Evolutionary conservation across 1,140 invertebrate genomes (phyloP).

Genomic region (Drosophila setifemur): DNA sequence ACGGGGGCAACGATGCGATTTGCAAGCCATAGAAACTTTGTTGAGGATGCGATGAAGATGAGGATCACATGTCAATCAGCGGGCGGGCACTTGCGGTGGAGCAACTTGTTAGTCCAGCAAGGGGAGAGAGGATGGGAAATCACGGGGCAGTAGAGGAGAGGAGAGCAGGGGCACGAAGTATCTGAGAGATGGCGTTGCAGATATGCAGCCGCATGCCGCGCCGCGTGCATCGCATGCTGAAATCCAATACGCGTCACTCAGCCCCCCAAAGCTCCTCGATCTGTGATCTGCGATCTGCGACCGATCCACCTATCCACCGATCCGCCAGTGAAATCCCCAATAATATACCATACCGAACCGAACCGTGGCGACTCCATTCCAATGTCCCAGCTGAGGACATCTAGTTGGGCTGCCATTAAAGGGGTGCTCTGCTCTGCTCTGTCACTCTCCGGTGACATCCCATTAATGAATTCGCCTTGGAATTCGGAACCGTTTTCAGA

Average conservation of each 20-base stretch:
- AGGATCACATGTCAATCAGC: slow-evolving; percentile 79
- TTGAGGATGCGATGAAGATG: slow-evolving; percentile 26
- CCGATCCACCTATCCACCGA: too few relatives aligned
- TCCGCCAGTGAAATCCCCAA: background rate
- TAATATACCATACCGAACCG: background rate
- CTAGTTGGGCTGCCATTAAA: slow-evolving; percentile 42
- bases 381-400: slow-evolving; percentile 36
- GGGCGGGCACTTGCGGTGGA: slow-evolving; percentile 43
- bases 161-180: slow-evolving; percentile 22
- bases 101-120: slow-evolving; percentile 6
- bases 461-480: slow-evolving; percentile 75
- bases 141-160: background rate
- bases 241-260: slow-evolving; percentile 74
- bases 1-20: background rate
- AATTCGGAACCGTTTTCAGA: slow-evolving; percentile 46
- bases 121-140: background rate
- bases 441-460: slow-evolving; percentile 60
- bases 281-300: background rate
- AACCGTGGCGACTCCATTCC: slow-evolving; percentile 10
- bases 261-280: background rate
- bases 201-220: slow-evolving; percentile 71
- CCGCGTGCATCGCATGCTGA: slow-evolving; percentile 74
- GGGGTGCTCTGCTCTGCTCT: slow-evolving; percentile 21
- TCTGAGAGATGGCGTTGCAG: slow-evolving; percentile 69
- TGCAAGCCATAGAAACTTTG: slow-evolving; percentile 49